Evolutionary conservation across 2,113 vertebrate genomes (phyloP).

Genomic region (Dipodomys ordii): DNA sequence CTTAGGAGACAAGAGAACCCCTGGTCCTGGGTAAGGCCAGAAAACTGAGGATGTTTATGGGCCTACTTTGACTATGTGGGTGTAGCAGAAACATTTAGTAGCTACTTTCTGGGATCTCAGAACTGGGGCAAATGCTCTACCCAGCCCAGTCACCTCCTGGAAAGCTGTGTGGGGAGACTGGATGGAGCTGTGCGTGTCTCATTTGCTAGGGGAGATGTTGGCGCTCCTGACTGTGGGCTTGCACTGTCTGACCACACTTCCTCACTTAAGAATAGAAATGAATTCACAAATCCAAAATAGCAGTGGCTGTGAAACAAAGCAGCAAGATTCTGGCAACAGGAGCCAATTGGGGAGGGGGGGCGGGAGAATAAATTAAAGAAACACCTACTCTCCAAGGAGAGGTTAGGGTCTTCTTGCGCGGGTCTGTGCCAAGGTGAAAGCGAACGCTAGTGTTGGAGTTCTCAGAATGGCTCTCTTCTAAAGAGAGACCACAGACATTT

Average conservation of each 20-base stretch:
- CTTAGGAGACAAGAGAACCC: not conserved
- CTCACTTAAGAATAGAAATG: constrained; percentile 69
- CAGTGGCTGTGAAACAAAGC: constrained; percentile 36
- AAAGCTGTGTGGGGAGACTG: not conserved
- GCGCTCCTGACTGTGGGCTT: not conserved
- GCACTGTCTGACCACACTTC: constrained; percentile 64
- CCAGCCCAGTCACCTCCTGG: not conserved
- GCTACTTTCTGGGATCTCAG: not conserved
- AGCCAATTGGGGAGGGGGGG: constrained; percentile 25
- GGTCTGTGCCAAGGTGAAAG: too few relatives aligned
- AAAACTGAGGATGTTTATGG: not conserved
- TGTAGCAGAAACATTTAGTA: not conserved
- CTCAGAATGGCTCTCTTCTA: not conserved
- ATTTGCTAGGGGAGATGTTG: not conserved
- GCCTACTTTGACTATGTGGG: not conserved
- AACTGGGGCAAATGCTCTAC: not conserved
- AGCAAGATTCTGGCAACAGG: not conserved
- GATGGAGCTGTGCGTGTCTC: not conserved
- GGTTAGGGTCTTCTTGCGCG: rapidly evolving
- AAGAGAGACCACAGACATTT: not conserved
- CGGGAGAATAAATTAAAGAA: not conserved
- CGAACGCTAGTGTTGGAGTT: not conserved
- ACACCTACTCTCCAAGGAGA: not conserved
- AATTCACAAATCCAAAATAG: constrained; percentile 74
- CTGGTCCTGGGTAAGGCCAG: not conserved